Base-by-base conservation (phyloP, 2,797 vertebrate species). In the Limosa lapponica region DNA sequence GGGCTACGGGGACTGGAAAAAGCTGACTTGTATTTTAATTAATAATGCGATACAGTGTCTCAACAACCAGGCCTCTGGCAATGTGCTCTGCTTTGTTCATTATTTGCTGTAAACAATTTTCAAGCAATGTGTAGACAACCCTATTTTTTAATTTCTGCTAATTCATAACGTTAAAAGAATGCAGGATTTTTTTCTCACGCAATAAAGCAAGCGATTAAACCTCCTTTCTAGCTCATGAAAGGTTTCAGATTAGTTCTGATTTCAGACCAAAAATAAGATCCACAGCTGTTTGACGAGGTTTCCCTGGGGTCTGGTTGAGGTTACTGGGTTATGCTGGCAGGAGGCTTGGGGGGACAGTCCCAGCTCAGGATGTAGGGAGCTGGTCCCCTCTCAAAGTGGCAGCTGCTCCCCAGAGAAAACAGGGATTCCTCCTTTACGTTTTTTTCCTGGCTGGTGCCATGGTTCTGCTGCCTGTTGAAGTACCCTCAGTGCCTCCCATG, bases 21-120 rank as follows among this genome's bases (percentile, higher is more conserved):
- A 98, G 98, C 99, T 98, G 98, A 98, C 99, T 99, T 98, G 98
- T 99, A 98, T 99, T 99, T 99, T 99, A 99, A 99, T 99, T 99
- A 99, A 99, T 99, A 99, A 99, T 98, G 98, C 97, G 98, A 98
- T 98, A 98, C 98, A 98, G 97, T 97, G 98, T 98, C 98, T 99
- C 98, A 98, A 98, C 98, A 98, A 97, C 98, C 95, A 98, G 98
- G 98, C 99, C 98, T 95, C 97, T 98, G 99, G 99, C 99, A 97
- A 98, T 87, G 90, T 86, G 95, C 97, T 96, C 96, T 97, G 97
- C 98, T 98, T 98, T 98, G 97, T 98, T 98, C 98, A 98, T 98
- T 98, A 98, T 98, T 98, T 98, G 98, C 98, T 98, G 98, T 99
- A 99, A 99, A 99, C 98, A 99, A 98, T 99, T 98, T 98, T 97